Conservation (phyloP, 2,888 invertebrate genomes). For the Athalia rosae region DNA sequence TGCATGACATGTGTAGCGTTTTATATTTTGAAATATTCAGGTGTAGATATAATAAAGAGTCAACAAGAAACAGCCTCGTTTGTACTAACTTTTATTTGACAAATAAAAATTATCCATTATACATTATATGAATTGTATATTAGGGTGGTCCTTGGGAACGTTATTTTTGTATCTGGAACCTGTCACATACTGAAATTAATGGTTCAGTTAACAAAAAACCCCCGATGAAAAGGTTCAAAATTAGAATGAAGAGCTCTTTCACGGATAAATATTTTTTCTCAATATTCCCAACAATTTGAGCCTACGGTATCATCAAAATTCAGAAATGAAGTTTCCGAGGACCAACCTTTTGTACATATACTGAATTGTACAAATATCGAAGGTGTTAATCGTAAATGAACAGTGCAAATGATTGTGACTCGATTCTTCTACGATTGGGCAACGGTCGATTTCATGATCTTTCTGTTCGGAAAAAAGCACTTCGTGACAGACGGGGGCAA, state of each 20-base stretch:
- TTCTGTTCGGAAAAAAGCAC: not conserved
- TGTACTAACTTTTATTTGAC: constrained; percentile 72
- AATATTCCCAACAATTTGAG: too few relatives aligned
- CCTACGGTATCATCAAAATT: too few relatives aligned
- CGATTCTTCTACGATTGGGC: constrained; percentile 6
- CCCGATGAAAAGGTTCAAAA: too few relatives aligned
- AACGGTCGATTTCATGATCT: constrained; percentile 5
- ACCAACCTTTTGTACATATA: not conserved
- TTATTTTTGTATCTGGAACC: too few relatives aligned
- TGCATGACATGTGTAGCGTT: not conserved
- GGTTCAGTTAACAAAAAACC: too few relatives aligned
- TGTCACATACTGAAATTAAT: too few relatives aligned
- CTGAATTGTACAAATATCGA: constrained; percentile 23
- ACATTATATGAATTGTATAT: constrained; percentile 70
- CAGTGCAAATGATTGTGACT: constrained; percentile 40
- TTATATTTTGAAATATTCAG: not conserved
- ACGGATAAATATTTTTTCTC: too few relatives aligned
- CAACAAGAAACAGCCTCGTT: constrained; percentile 52
- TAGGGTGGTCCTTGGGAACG: not conserved
- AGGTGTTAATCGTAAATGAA: constrained; percentile 32
- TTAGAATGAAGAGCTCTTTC: too few relatives aligned
- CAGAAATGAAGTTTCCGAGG: too few relatives aligned
- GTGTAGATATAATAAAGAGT: not conserved
- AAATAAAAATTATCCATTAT: constrained; percentile 71
- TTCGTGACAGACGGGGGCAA: not conserved